These are phyloP conservation scores for Tipula confusa DNA, from an alignment of 2,888 invertebrate species.

Conservation along the genomic window DNA sequence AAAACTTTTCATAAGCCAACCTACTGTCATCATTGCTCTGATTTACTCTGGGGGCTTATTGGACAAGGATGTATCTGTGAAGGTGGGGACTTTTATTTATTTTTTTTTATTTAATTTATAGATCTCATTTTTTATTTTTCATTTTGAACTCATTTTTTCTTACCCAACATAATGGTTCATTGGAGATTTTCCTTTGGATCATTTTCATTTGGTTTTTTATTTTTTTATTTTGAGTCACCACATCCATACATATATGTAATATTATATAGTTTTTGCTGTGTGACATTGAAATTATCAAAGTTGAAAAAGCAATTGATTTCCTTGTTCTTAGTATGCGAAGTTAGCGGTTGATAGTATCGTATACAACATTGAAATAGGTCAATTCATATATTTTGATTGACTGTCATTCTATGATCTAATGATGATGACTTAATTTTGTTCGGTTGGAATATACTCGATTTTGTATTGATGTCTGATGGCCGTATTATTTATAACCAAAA, in stretches of 20 bases:
- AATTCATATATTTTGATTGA: background rate
- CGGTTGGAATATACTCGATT: background rate
- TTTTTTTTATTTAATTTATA: background rate
- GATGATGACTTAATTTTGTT: background rate
- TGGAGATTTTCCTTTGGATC: background rate
- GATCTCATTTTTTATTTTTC: background rate
- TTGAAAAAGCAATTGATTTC: conserved; percentile 25
- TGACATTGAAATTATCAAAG: conserved; percentile 20
- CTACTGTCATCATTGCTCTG: conserved; percentile 99
- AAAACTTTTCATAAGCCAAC: conserved; percentile 99
- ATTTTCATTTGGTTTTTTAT: background rate
- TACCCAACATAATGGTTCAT: background rate
- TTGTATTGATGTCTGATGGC: background rate
- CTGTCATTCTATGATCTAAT: no score
- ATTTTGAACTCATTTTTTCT: background rate
- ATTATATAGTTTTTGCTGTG: background rate
- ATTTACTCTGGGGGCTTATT: conserved; percentile 99
- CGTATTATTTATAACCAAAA: background rate
- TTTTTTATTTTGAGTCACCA: background rate
- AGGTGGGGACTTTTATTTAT: conserved; percentile 61
- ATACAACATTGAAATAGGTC: background rate
- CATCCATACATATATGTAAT: background rate
- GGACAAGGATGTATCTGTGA: conserved; percentile 99
- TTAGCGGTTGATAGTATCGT: background rate
- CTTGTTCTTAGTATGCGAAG: background rate